Evolutionary conservation across 2,113 vertebrate genomes (phyloP), one percentile per base, ranked within the genome.

Genomic region (Oxyruncus cristatus): DNA sequence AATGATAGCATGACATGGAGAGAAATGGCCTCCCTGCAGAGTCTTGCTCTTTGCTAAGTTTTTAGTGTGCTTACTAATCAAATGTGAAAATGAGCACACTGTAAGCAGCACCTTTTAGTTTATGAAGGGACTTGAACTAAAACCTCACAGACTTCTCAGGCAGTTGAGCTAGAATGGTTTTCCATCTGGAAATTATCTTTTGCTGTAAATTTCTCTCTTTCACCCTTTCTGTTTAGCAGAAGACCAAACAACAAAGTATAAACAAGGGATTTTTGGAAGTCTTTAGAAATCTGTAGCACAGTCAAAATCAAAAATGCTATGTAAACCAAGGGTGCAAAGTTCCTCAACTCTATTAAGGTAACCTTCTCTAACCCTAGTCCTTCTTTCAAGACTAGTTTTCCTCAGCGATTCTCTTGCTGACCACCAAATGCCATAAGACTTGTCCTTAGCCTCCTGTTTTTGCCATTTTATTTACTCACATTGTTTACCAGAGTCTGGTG

Each of bases 131-230:
- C 42, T 70, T 83, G 49, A 75, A 93, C 79, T 66, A 49, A 91
- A 93, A 50, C 58, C 22, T 70, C 70, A n/a, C 63, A 52, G 74
- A 91, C 33, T 49, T 81, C 61, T 86, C 32, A 16, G 27, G 53
- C 5, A 0, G 85, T 41, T 63, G 53, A 92, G 24, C 68, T 50
- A 8, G 21, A 84, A 73, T 47, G 72, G 27, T 82, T 97, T 96
- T 73, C 96, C 85, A 93, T 87, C 90, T 96, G 94, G 95, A 95
- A 84, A 74, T 58, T 88, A 83, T 95, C 76, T 92, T 91, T 95
- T 47, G 14, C 58, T 93, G 28, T 79, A 92, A 93, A 93, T 24
- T 16, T 47, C 79, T 91, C 42, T n/a, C n/a, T 35, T 59, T 91
- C 73, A 93, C 68, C 46, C 77, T 93, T 84, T 32, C 14, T 83